Base-by-base conservation (phyloP, 92 coral and sea anemone genomes). In the Epizoanthus ramosus region DNA sequence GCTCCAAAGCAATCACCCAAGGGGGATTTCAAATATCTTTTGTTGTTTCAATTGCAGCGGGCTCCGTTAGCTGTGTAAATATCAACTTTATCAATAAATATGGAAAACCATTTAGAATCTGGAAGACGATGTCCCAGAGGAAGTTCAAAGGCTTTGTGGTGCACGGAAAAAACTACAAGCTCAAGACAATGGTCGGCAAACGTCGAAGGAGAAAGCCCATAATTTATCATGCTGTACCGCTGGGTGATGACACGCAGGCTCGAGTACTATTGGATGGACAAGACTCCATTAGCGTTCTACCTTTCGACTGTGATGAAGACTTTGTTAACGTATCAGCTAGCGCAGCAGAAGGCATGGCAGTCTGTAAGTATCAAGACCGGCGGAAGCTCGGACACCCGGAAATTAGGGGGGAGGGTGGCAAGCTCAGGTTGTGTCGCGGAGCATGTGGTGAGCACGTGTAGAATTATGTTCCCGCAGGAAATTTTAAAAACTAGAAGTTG, bases 81-180 rank as follows among this genome's bases (percentile, higher is more conserved):
- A 74, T 88, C 71, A 85, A 70, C 47, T 88, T 88, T 56, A 84
- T 84, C 57, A 88, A 85, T 71, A 24, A 63, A 57, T 84, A 66
- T 56, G 83, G 82, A 22, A 88, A 80, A 57, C 89, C 91, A 8
- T 57, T 88, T 68, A 79, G 85, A 63, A 88, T 88, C 63, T 88
- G 91, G 91, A 88, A 88, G 69, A 84, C 88, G 39, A 63, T 88
- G 83, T 88, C 91, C 15, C 75, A 59, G 84, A 85, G 77, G 39
- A 71, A 83, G 70, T 88, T 88, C 39, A 88, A 85, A 67, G 91
- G 91, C 67, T 88, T 84, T 18, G 66, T 66, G 16, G 65, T 88
- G 47, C 66, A 68, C 3, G 88, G 88, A 73, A 85, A 85, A 15
- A 71, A 16, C 45, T 84, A 88, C 35, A 85, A 81, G 58, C 70